Percentiles rank a stretch among this genome's conserved stretches.
Evolutionary conservation across 2,113 vertebrate species (phyloP).

Genomic region (Gymnogyps californianus): DNA sequence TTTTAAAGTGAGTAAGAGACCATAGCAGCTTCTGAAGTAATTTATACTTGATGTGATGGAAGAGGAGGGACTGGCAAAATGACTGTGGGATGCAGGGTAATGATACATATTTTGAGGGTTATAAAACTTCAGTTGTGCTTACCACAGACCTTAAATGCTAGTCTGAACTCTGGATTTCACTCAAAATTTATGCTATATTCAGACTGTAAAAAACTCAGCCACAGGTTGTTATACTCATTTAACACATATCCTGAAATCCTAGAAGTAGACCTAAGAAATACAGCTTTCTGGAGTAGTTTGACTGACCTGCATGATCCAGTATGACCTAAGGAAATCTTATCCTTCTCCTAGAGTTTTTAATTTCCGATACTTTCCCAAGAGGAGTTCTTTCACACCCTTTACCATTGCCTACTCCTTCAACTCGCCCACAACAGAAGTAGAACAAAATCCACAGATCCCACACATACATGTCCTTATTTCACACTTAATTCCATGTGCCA

Average conservation of each 20-base stretch:
- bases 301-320: background rate
- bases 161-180: background rate
- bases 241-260: background rate
- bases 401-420: background rate
- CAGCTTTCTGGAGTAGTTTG: background rate
- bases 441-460: background rate
- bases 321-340: background rate
- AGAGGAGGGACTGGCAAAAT: background rate
- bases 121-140: background rate
- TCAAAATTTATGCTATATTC: background rate
- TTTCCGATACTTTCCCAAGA: background rate
- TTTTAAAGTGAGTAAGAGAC: background rate
- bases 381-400: background rate
- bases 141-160: background rate
- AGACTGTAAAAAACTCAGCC: background rate
- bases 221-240: background rate
- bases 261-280: background rate
- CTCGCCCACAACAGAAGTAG: background rate
- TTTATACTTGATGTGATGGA: background rate
- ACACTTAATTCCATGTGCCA: background rate
- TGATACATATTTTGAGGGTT: background rate
- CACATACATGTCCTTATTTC: background rate
- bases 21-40: background rate
- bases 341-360: background rate
- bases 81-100: background rate